phyloP scores from a whole-genome alignment of 1,140 invertebrate genomes.

The Andricus grossulariae region DNA sequence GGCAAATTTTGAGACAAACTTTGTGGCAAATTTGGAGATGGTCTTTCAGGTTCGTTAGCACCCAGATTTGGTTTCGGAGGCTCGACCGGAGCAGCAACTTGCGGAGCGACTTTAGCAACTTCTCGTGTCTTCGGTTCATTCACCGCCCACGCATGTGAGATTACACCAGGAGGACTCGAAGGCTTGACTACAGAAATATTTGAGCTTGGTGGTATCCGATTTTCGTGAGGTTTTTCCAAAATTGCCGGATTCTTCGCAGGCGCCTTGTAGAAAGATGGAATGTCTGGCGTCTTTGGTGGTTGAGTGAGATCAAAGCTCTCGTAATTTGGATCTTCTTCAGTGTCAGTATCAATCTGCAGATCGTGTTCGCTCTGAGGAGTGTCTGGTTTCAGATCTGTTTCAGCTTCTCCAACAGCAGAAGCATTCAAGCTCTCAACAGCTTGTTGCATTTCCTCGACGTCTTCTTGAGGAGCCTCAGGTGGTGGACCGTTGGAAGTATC shows the following conservation, averaged over 20 bases:
- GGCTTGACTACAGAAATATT: constrained; percentile 48
- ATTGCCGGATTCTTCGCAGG: constrained; percentile 61
- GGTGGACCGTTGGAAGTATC: constrained; percentile 66
- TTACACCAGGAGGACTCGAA: constrained; percentile 60
- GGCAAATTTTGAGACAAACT: neutral
- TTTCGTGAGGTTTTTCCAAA: constrained; percentile 64
- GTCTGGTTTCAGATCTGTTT: constrained; percentile 87
- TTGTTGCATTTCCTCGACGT: constrained; percentile 87
- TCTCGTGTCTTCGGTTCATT: constrained; percentile 61
- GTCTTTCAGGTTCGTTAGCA: constrained; percentile 47
- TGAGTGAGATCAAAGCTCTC: constrained; percentile 74
- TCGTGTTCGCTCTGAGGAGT: constrained; percentile 90
- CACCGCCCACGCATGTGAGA: constrained; percentile 69
- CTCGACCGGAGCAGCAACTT: constrained; percentile 42
- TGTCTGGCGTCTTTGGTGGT: constrained; percentile 73
- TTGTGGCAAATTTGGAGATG: neutral
- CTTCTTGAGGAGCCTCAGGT: constrained; percentile 79
- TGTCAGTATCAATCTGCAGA: constrained; percentile 91
- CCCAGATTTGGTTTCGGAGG: constrained; percentile 49
- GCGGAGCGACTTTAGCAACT: constrained; percentile 48
- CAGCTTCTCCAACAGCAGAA: constrained; percentile 73
- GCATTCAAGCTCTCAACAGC: constrained; percentile 85
- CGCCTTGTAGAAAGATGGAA: constrained; percentile 71
- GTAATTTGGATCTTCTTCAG: constrained; percentile 82
- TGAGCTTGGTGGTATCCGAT: constrained; percentile 39